A percentile compares a stretch with the other conserved stretches of the same genome.
phyloP scores from a whole-genome alignment of 2,113 vertebrate species.

The Calyptomena viridis region DNA sequence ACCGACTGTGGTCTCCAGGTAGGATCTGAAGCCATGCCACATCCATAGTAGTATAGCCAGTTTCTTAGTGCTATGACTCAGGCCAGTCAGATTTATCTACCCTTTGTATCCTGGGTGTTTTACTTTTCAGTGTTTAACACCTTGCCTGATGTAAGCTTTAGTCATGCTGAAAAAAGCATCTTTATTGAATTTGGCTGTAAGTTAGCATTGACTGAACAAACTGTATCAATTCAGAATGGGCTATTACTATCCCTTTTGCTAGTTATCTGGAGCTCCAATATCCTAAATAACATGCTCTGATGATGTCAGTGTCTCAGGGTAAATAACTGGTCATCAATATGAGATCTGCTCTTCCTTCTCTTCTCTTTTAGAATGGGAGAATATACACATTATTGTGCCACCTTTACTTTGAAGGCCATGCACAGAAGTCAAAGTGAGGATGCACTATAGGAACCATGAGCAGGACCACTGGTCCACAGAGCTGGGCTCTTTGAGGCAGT shows the following conservation, averaged over 20 bases:
- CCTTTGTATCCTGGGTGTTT: not conserved
- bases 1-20: not conserved
- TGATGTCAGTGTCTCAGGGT: not conserved
- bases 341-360: not conserved
- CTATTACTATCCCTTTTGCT: not conserved
- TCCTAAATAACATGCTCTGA: not conserved
- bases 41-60: not conserved
- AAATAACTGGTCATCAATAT: not conserved
- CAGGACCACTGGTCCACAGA: not conserved
- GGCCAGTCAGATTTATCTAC: not conserved
- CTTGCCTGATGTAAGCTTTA: not conserved
- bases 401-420: not conserved
- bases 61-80: not conserved
- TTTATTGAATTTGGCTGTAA: conserved; percentile 43
- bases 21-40: not conserved
- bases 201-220: not conserved
- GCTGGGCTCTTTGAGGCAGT: not conserved
- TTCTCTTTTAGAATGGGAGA: not conserved
- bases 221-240: conserved; percentile 9
- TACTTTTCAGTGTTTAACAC: not conserved
- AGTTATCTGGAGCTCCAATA: not conserved
- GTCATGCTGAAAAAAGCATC: conserved; percentile 1
- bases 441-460: not conserved
- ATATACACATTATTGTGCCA: not conserved
- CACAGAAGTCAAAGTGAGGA: not conserved